A percentile compares a stretch with the other conserved stretches of the same genome.
Evolutionary conservation across 2,888 invertebrate species (phyloP).

Genomic region (Eupithecia insigniata): DNA sequence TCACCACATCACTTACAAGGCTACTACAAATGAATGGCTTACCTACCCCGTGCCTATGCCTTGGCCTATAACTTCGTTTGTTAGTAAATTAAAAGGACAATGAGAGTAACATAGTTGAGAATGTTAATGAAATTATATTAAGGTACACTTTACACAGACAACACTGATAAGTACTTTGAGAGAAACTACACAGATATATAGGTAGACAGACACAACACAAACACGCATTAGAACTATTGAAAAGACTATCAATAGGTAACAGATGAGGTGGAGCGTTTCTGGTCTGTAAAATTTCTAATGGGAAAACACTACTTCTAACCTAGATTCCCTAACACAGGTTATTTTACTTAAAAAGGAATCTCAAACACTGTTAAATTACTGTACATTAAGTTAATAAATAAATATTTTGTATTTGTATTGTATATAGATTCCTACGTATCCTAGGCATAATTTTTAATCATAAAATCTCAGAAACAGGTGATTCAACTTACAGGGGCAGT

Average conservation of each 20-base stretch:
- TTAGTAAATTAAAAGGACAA: background rate
- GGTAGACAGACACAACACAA: too few species aligned
- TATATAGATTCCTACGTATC: too few species aligned
- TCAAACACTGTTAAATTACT: too few species aligned
- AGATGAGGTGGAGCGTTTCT: background rate
- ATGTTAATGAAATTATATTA: background rate
- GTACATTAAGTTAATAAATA: too few species aligned
- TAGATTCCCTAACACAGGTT: too few species aligned
- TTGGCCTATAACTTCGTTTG: background rate
- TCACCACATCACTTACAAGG: background rate
- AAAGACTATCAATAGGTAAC: background rate
- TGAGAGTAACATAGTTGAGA: background rate
- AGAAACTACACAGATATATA: too few species aligned
- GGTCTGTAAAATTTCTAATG: background rate
- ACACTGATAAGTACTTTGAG: too few species aligned
- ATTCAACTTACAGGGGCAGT: slow-evolving; percentile 37
- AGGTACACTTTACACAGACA: background rate
- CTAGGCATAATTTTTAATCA: background rate
- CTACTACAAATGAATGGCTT: background rate
- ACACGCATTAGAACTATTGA: too few species aligned
- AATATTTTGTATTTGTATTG: too few species aligned
- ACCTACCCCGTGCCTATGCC: background rate
- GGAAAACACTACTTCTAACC: background rate
- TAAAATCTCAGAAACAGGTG: background rate
- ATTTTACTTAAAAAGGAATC: too few species aligned